Evolutionary conservation across 1,140 invertebrate species (phyloP), one percentile per base, ranked within the genome.

Genomic region (Hylyphantes graminicola): DNA sequence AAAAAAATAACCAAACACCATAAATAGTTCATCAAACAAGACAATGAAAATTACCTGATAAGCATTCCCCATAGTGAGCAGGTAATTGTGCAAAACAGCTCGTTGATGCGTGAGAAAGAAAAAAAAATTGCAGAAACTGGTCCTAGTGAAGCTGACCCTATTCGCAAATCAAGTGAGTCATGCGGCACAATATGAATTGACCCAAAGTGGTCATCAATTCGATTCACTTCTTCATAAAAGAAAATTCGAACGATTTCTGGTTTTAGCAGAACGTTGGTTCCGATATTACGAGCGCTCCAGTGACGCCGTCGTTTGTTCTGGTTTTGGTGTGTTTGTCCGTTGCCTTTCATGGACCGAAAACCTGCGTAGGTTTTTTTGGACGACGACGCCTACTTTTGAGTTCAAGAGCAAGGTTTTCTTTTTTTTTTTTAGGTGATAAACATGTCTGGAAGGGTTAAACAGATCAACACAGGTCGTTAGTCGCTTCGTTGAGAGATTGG

Each of bases 311-410:
- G 35, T 35, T 35, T 35, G 35, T 35, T 35, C 35, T 35, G 35
- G 35, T 35, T 35, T 35, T 35, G 35, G 72, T 51, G 11, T 57
- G 72, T 53, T 57, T 74, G 72, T 61, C 51, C 64, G 57, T 19
- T 64, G 54, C 74, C 74, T 76, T 76, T 76, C 74, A 76, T 63
- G 74, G 74, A 50, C 63, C 48, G 74, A 53, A 74, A 76, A 76
- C 17, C 59, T 15, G 59, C 55, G 74, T 76, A 59, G 74, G 74
- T 48, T 55, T 65, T 74, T 35, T 35, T 35, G 5, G 35, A 35
- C 35, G 72, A 55, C 55, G 54, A 76, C 74, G 59, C 74, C 74
- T 76, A 76, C 74, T 76, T 76, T 76, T 15, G 59, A 76, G 74
- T 76, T 76, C 74, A 76, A 76, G 74, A 50, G 74, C 51, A 64